Conservation (phyloP, 1,140 invertebrate genomes). For the Drosophila athabasca region DNA sequence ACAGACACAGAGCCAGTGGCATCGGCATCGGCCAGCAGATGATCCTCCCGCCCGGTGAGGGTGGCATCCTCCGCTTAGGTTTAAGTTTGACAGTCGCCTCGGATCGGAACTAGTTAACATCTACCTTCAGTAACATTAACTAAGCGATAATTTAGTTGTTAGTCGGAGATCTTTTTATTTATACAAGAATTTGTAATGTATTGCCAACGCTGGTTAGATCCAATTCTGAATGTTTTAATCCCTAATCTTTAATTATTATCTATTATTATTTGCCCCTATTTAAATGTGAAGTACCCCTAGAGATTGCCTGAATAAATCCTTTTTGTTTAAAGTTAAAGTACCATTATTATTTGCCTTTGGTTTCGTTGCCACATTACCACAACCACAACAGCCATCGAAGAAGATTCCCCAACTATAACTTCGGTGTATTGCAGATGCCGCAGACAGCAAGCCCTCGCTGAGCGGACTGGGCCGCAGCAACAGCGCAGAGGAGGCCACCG, state of each 20-base stretch:
- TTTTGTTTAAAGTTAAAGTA: slow-evolving; percentile 61
- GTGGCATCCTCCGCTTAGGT: slow-evolving; percentile 11
- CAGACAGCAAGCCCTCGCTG: slow-evolving; percentile 46
- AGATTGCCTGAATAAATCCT: slow-evolving; percentile 69
- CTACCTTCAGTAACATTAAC: slow-evolving; percentile 72
- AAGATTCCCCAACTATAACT: neutral
- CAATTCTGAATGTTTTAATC: slow-evolving; percentile 58
- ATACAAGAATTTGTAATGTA: slow-evolving; percentile 74
- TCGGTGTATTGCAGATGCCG: slow-evolving; percentile 56
- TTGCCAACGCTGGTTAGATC: slow-evolving; percentile 56
- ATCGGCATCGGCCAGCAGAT: slow-evolving; percentile 43
- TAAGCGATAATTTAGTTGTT: slow-evolving; percentile 66
- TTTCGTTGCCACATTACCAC: neutral
- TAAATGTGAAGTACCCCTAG: slow-evolving; percentile 71
- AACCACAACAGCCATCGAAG: neutral
- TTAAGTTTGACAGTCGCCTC: slow-evolving; percentile 54
- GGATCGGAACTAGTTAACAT: slow-evolving; percentile 78
- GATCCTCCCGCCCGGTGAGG: neutral
- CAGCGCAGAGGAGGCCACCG: slow-evolving; percentile 71
- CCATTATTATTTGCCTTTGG: slow-evolving; percentile 33
- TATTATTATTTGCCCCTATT: slow-evolving; percentile 70
- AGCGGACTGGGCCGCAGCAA: slow-evolving; percentile 58
- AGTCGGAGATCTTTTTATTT: slow-evolving; percentile 52
- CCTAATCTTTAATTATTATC: slow-evolving; percentile 35
- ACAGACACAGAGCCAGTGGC: slow-evolving; percentile 31